Conservation (phyloP, 2,888 invertebrate genomes). For the Prionchulus punctatus region DNA sequence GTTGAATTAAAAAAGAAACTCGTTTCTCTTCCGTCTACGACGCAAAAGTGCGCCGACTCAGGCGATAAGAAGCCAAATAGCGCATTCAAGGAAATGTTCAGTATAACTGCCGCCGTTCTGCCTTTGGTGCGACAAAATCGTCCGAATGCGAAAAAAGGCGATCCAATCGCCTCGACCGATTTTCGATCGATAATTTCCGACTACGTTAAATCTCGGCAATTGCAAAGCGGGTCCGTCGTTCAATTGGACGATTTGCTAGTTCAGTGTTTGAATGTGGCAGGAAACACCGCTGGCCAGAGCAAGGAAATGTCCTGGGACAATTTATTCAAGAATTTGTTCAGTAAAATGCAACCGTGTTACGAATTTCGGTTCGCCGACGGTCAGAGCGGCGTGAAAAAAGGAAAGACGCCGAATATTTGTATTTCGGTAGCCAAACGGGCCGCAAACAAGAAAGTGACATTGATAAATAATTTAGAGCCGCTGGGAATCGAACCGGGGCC, state of each 20-base stretch:
- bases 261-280: background rate
- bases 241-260: background rate
- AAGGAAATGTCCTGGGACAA: background rate
- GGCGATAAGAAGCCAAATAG: no score
- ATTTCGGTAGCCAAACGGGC: constrained; percentile 20
- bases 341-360: background rate
- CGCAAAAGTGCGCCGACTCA: background rate
- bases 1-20: no score
- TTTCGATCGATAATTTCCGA: background rate
- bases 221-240: background rate
- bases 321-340: background rate
- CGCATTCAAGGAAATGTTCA: background rate
- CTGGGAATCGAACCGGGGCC: constrained; percentile 64
- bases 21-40: no score
- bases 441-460: constrained; percentile 49
- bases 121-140: background rate
- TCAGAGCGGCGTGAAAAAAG: background rate
- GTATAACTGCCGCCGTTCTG: background rate
- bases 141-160: background rate
- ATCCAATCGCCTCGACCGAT: background rate
- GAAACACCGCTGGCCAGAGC: background rate
- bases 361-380: background rate
- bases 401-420: background rate
- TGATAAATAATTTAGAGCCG: constrained; percentile 69
- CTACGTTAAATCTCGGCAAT: background rate